Conservation (phyloP, 2,888 invertebrate species). For the Zelleria hepariella region DNA sequence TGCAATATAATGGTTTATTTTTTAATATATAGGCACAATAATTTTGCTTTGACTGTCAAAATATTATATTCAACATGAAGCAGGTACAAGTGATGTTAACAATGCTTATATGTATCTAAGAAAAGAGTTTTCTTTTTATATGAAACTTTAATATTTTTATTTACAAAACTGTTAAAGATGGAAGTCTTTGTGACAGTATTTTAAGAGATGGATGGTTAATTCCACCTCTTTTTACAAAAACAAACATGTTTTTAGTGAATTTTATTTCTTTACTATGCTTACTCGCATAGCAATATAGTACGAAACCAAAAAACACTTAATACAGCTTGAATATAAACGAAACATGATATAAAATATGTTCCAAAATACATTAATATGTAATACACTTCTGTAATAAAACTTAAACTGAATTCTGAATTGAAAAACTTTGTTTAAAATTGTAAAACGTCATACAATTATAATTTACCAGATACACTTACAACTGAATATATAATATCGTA, state of each 20-base stretch:
- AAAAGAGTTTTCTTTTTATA: not conserved
- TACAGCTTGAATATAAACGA: not conserved
- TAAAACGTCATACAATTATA: too few relatives aligned
- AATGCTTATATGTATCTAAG: slow-evolving; percentile 46
- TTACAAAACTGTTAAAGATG: not conserved
- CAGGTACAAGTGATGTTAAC: slow-evolving; percentile 69
- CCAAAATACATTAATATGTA: not conserved
- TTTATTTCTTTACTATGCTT: not conserved
- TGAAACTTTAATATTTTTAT: not conserved
- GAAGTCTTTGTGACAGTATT: slow-evolving; percentile 3
- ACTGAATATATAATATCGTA: not conserved
- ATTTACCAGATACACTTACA: not conserved
- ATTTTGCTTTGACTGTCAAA: slow-evolving; percentile 71
- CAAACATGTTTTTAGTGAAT: not conserved
- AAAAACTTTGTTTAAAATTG: too few relatives aligned
- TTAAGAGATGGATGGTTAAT: not conserved
- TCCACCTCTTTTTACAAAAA: not conserved
- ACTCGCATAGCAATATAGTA: not conserved
- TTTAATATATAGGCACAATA: slow-evolving; percentile 68
- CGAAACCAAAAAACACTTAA: slow-evolving; percentile 1
- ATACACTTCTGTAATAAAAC: too few relatives aligned
- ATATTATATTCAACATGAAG: slow-evolving; percentile 57
- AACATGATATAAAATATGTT: not conserved
- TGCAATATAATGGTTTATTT: slow-evolving; percentile 68
- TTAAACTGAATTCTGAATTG: too few relatives aligned